These are phyloP conservation scores for Coreoperca whiteheadi DNA, from an alignment of 2,113 vertebrate genomes.

Conservation along the genomic window DNA sequence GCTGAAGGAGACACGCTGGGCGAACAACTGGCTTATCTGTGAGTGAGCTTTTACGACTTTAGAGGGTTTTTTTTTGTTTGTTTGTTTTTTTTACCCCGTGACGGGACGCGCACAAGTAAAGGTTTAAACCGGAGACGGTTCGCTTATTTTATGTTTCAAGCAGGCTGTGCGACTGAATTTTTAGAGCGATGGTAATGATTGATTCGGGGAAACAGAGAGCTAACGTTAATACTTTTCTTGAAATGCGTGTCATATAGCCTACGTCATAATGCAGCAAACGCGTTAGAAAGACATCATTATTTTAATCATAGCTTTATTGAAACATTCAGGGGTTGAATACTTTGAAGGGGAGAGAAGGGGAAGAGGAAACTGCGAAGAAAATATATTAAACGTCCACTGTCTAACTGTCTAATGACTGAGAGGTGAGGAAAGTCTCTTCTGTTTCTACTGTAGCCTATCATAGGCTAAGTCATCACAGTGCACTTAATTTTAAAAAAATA, in stretches of 20 bases:
- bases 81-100: too few relatives aligned
- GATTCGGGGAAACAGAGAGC: neutral
- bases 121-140: neutral
- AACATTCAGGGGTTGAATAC: too few relatives aligned
- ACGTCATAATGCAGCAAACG: neutral
- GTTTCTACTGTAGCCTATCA: neutral
- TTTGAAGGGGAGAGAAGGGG: neutral
- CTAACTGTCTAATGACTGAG: neutral
- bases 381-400: neutral
- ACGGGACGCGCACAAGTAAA: neutral
- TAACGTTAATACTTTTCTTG: neutral
- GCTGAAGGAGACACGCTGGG: constrained; percentile 43
- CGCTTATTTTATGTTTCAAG: neutral
- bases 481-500: too few relatives aligned
- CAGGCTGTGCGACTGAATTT: neutral
- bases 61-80: neutral
- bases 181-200: neutral
- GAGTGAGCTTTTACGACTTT: constrained; percentile 31
- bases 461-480: too few relatives aligned
- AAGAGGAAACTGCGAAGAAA: neutral
- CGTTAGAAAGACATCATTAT: neutral
- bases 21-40: constrained; percentile 52
- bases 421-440: neutral
- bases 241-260: neutral
- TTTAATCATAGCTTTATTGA: too few relatives aligned